Percentiles rank a stretch among this genome's conserved stretches.
These are phyloP conservation scores for Eupithecia insigniata DNA, from an alignment of 2,888 invertebrate genomes.

Conservation along the genomic window DNA sequence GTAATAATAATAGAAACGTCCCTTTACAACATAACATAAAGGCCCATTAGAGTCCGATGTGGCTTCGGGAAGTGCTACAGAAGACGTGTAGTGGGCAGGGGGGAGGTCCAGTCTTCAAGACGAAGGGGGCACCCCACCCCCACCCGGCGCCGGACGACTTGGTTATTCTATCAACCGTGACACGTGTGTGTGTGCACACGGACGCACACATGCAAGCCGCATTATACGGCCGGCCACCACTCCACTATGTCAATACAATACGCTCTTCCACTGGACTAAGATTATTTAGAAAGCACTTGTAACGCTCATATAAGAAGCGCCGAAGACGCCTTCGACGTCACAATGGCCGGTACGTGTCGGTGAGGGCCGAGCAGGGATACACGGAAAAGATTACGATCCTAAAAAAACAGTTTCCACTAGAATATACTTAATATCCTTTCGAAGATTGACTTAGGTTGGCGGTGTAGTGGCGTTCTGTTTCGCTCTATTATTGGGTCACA, in stretches of 20 bases:
- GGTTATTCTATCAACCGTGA: conserved; percentile 84
- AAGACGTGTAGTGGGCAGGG: conserved; percentile 81
- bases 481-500: conserved; percentile 43
- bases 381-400: conserved; percentile 82
- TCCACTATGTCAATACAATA: conserved; percentile 85
- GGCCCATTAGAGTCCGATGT: conserved; percentile 78
- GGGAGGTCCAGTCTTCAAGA: conserved; percentile 82
- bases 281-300: conserved; percentile 86
- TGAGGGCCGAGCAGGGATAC: conserved; percentile 76
- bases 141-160: conserved; percentile 79
- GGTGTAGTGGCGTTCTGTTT: conserved; percentile 57
- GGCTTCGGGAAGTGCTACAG: conserved; percentile 80
- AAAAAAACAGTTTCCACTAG: conserved; percentile 81
- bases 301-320: conserved; percentile 85
- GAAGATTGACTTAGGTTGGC: conserved; percentile 68
- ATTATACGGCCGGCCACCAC: conserved; percentile 85
- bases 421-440: conserved; percentile 76
- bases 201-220: conserved; percentile 68
- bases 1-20: conserved; percentile 54
- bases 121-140: conserved; percentile 68
- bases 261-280: conserved; percentile 84
- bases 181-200: conserved; percentile 64
- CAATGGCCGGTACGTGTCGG: conserved; percentile 83
- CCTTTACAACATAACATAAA: conserved; percentile 73
- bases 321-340: conserved; percentile 81